Conservation (phyloP, 2,113 vertebrate species). For the Larimichthys polyactis region DNA sequence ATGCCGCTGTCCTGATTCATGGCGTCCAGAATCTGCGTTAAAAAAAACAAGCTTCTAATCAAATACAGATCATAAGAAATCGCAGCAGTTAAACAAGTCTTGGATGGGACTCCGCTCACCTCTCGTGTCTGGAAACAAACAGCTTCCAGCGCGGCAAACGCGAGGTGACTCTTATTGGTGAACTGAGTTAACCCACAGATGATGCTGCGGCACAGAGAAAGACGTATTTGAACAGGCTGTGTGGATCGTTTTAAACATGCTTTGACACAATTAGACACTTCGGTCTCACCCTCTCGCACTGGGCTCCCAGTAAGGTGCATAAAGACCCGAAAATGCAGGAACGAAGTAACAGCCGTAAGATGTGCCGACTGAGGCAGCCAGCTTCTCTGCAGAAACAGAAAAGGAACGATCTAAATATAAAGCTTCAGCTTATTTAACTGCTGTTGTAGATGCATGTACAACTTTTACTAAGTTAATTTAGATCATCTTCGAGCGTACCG, state of each 20-base stretch:
- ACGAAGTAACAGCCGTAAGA: constrained; percentile 98
- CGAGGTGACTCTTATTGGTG: constrained; percentile 93
- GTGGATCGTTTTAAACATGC: accelerated
- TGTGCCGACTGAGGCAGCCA: constrained; percentile 91
- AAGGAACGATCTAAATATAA: neutral
- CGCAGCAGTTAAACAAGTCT: neutral
- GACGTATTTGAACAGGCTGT: neutral
- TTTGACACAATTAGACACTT: too few relatives aligned
- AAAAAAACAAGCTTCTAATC: too few relatives aligned
- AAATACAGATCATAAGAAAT: neutral
- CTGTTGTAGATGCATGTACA: neutral
- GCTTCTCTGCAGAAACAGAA: constrained; percentile 85
- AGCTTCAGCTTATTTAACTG: neutral
- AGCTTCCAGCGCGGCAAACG: constrained; percentile 94
- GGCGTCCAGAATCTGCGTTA: constrained; percentile 91
- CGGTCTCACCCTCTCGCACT: constrained; percentile 92
- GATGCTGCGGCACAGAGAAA: constrained; percentile 83
- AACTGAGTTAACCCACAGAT: constrained; percentile 97
- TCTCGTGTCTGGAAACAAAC: constrained; percentile 97
- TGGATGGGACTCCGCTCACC: constrained; percentile 63
- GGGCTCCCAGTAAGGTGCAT: constrained; percentile 97
- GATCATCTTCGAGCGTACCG: constrained; percentile 79
- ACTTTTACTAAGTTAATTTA: too few relatives aligned
- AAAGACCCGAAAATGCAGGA: constrained; percentile 95
- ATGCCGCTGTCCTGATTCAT: constrained; percentile 96